These are phyloP conservation scores for Petromus typicus DNA, from an alignment of 2,113 vertebrate species.

Conservation along the genomic window DNA sequence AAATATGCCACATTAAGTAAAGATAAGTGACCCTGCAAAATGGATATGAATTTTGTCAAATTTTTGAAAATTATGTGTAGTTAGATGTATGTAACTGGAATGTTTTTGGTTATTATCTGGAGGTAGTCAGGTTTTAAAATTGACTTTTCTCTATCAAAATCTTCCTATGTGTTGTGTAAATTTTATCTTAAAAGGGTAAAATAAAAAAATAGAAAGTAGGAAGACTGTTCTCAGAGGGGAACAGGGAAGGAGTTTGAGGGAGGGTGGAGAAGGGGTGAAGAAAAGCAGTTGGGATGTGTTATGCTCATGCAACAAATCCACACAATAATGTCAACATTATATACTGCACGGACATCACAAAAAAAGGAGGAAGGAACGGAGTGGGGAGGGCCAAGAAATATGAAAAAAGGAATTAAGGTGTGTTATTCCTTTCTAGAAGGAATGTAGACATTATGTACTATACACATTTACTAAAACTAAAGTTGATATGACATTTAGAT, in stretches of 20 bases:
- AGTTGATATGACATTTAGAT: neutral
- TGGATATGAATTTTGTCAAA: neutral
- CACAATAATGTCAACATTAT: neutral
- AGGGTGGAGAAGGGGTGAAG: neutral
- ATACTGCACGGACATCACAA: neutral
- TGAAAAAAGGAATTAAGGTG: neutral
- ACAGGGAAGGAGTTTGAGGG: neutral
- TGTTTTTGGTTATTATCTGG: neutral
- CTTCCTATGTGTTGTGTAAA: neutral
- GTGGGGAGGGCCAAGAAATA: neutral
- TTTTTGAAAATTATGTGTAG: neutral
- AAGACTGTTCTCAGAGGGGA: neutral
- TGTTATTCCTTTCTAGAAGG: neutral
- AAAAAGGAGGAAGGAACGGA: neutral
- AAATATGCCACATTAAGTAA: neutral
- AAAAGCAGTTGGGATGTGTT: neutral
- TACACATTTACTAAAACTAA: neutral
- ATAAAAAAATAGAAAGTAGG: neutral
- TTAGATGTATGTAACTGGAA: neutral
- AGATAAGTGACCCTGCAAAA: constrained; percentile 6
- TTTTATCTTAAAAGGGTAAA: neutral
- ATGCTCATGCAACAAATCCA: neutral
- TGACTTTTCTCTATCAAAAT: neutral
- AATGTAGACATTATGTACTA: neutral
- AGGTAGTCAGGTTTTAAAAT: neutral